A percentile compares a stretch with the other conserved stretches of the same genome.
Evolutionary conservation across 2,113 vertebrate species (phyloP).

Genomic region (Sialia sialis): DNA sequence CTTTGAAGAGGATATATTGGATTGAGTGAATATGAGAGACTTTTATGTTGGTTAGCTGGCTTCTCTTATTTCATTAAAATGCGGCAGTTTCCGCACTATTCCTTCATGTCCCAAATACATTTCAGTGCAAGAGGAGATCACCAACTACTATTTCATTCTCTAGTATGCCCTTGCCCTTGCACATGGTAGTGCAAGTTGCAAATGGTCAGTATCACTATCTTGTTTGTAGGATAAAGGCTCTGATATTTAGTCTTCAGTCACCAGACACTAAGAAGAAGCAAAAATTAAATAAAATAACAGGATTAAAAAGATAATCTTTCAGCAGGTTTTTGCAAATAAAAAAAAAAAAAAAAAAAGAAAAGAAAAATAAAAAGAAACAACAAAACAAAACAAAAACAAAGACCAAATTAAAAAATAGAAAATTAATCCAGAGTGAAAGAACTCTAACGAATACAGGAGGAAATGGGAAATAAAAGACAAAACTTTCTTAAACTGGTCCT

Average conservation of each 20-base stretch:
- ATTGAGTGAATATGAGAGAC: background rate
- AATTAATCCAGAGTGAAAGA: background rate
- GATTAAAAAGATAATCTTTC: background rate
- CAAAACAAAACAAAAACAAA: too few relatives aligned
- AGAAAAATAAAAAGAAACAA: too few relatives aligned
- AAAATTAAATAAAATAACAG: background rate
- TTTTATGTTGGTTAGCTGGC: background rate
- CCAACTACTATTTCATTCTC: background rate
- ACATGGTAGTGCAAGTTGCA: background rate
- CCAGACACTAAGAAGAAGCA: background rate
- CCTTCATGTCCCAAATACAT: background rate
- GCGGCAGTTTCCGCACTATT: background rate
- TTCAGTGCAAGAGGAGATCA: background rate
- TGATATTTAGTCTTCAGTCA: background rate
- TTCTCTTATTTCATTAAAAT: background rate
- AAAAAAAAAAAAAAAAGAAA: too few relatives aligned
- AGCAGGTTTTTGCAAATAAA: background rate
- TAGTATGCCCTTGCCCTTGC: background rate
- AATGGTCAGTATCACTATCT: background rate
- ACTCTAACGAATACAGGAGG: background rate
- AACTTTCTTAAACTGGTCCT: background rate
- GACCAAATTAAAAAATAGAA: background rate
- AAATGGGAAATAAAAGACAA: background rate
- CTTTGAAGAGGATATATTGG: background rate
- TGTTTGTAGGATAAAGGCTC: background rate